Evolutionary conservation across 2,797 vertebrate species (phyloP), one percentile per base, ranked within the genome.

Genomic region (Allobates femoralis): DNA sequence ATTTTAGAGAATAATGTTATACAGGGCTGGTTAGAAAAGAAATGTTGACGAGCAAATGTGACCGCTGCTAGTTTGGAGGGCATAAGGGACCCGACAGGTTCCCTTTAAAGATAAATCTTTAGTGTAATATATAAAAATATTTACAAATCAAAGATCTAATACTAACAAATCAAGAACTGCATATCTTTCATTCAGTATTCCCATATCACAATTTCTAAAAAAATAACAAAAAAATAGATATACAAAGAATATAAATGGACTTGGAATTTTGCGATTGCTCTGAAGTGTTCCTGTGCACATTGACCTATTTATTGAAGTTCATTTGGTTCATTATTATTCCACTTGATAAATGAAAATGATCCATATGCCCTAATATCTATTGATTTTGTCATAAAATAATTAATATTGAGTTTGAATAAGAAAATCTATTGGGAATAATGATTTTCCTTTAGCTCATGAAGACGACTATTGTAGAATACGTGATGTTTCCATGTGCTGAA

Each of bases 371-470:
- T 62, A 91, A 92, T 90, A 90, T 84, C 90, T 93, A 93, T 89
- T 90, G 93, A 93, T 92, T 91, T 90, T 91, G 76, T 89, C 90
- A 94, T 93, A 92, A 93, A 92, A 91, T 89, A 93, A 93, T 90
- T 92, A 92, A 93, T 88, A 91, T 41, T 66, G 90, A 92, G 93
- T 93, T 92, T 91, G 92, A 91, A 32, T 23, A 92, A 88, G 90
- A 83, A 6, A 83, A 84, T 55, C 89, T 53, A 92, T 94, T 91
- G 91, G 55, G 88, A 89, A 84, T 89, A 19, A 87, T 76, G 71
- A 89, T 89, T 89, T 91, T 89, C 85, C 71, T 56, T 51, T 85
- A 85, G 87, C 85, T 92, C 26, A 51, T 75, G 41, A 51, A 32
- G 50, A 55, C 2, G 23, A 67, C 30, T 41, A 19, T 19, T 50